Conservation (phyloP, 2,113 vertebrate genomes). For the Budorcas taxicolor region DNA sequence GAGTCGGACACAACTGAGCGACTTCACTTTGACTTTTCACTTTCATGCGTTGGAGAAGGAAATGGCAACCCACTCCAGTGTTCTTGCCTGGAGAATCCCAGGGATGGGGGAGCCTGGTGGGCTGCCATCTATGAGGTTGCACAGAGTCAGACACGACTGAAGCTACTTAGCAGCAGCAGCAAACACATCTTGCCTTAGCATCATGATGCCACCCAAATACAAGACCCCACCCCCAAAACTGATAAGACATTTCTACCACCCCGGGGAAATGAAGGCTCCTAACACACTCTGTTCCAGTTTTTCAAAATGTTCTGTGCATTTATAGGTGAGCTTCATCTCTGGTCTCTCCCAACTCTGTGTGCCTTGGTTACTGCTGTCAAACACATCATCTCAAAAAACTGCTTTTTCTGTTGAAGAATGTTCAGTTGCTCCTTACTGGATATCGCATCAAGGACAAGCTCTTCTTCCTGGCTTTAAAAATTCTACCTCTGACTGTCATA, state of each 20-base stretch:
- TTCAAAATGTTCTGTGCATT: neutral
- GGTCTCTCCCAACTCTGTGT: neutral
- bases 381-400: neutral
- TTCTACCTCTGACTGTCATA: neutral
- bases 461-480: neutral
- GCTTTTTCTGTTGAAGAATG: neutral
- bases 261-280: neutral
- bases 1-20: too few relatives aligned
- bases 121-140: too few relatives aligned
- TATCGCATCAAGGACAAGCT: neutral
- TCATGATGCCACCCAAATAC: neutral
- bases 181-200: neutral
- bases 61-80: too few relatives aligned
- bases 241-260: neutral
- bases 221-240: neutral
- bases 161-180: too few relatives aligned
- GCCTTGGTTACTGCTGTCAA: neutral
- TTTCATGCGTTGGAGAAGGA: too few relatives aligned
- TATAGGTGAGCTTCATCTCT: neutral
- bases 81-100: too few relatives aligned
- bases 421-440: neutral
- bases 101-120: too few relatives aligned
- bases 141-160: too few relatives aligned
- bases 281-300: neutral
- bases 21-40: too few relatives aligned